Base-by-base conservation (phyloP, 2,113 vertebrate genomes). In the Lutjanus erythropterus region DNA sequence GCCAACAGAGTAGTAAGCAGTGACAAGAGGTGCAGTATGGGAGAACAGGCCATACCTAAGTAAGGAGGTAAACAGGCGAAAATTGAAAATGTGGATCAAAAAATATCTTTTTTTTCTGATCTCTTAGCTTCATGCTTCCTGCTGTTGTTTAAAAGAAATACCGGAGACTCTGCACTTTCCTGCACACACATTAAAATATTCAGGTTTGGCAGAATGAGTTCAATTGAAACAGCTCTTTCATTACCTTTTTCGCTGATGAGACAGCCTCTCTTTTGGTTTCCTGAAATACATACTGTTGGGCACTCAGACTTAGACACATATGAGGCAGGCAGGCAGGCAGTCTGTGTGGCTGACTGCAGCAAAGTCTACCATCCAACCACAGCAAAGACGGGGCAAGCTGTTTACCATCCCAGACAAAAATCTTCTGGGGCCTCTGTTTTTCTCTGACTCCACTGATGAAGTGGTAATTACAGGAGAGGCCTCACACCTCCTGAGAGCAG, bases 381-480 rank as follows among this genome's bases (percentile, higher is more conserved):
- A 86, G 81, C 52, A 83, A 81, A 89, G 77, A 49, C 39, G 3
- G n/a, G 21, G 16, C 67, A 62, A 81, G 77, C 86, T 87, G 76
- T 85, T 87, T 68, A 76, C 75, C 78, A 75, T 77, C 75, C 52
- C 80, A 66, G 66, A 81, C 74, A 53, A 37, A 81, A 85, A 55
- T 67, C 18, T 60, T 74, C 81, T 47, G 56, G 46, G 60, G 62
- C 72, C 44, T 80, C 74, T 71, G 37, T 81, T 82, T 85, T 82
- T 55, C 71, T 47, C 49, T 70, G 11, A 46, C 79, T 85, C 60
- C 64, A 23, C 74, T 86, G 81, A 93, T 93, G 89, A 93, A 78
- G 91, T 93, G 89, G 58, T 93, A 90, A 94, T 93, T 92, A 91
- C 71, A 89, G 71, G 68, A 79, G 67, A 85, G 68, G 78, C 73